phyloP scores from a whole-genome alignment of 2,888 invertebrate genomes.

The Ligdia adustata region DNA sequence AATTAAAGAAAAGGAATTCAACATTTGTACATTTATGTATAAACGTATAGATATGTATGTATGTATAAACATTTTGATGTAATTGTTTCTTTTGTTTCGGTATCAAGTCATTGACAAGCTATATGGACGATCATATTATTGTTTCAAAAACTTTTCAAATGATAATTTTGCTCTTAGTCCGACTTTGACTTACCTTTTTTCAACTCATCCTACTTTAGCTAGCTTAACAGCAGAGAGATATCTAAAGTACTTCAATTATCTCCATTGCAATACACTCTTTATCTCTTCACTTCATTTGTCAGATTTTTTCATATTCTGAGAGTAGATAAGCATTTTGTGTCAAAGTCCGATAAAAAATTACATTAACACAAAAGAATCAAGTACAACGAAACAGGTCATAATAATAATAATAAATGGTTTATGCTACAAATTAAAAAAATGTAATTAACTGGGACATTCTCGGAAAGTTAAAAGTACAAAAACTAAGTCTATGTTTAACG shows the following conservation, averaged over 20 bases:
- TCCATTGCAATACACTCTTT: background rate
- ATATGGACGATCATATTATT: too few relatives aligned
- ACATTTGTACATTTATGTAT: conserved; percentile 57
- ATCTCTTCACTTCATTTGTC: background rate
- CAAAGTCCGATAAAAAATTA: conserved; percentile 4
- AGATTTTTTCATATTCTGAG: conserved; percentile 1
- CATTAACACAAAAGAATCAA: conserved; percentile 6
- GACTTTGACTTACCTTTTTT: conserved; percentile 26
- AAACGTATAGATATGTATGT: conserved; percentile 10
- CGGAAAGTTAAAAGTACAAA: too few relatives aligned
- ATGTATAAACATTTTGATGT: conserved; percentile 40
- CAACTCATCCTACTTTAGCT: conserved; percentile 1
- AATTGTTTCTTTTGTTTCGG: conserved; percentile 18
- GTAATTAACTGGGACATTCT: too few relatives aligned
- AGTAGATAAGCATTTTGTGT: conserved; percentile 2
- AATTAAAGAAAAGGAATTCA: conserved; percentile 69
- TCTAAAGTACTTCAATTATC: background rate
- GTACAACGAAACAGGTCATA: background rate
- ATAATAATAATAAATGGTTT: background rate
- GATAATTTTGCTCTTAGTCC: conserved; percentile 9
- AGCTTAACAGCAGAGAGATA: too few relatives aligned
- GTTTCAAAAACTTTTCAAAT: conserved; percentile 5
- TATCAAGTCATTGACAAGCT: conserved; percentile 38
- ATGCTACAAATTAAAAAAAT: too few relatives aligned
- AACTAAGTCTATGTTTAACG: too few relatives aligned